Conservation (phyloP, 1,140 invertebrate genomes). For the Papilio polytes region DNA sequence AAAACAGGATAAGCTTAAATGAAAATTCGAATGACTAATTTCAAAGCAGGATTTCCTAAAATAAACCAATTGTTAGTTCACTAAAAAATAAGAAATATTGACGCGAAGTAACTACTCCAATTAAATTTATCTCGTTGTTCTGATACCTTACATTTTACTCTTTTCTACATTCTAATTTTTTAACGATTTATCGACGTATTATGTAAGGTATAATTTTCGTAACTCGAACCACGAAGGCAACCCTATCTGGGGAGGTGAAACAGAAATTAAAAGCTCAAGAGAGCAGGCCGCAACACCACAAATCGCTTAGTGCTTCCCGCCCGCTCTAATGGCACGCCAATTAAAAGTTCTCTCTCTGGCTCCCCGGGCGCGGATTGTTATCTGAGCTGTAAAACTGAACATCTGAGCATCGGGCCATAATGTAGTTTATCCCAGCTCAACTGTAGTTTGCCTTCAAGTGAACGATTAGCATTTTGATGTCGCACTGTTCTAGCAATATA, state of each 20-base stretch:
- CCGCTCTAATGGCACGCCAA: slow-evolving; percentile 81
- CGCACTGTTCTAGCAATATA: slow-evolving; percentile 41
- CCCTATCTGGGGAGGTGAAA: slow-evolving; percentile 66
- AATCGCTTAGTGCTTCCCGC: slow-evolving; percentile 82
- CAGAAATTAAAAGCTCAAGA: slow-evolving; percentile 82
- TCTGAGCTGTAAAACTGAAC: slow-evolving; percentile 77
- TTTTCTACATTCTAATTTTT: background rate
- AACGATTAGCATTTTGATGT: slow-evolving; percentile 80
- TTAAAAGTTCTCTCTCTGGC: slow-evolving; percentile 78
- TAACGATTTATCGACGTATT: background rate
- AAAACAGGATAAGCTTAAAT: no score
- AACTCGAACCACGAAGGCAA: slow-evolving; percentile 59
- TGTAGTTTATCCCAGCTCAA: slow-evolving; percentile 73
- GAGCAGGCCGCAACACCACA: slow-evolving; percentile 81
- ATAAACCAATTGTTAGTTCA: no score
- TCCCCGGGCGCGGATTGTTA: slow-evolving; percentile 76
- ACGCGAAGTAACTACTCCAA: no score
- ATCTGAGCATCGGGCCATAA: slow-evolving; percentile 73
- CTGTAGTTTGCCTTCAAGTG: slow-evolving; percentile 53
- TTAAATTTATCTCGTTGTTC: no score
- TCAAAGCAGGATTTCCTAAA: no score
- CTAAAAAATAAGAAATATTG: no score
- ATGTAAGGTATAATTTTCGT: slow-evolving; percentile 1
- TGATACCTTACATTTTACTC: background rate
- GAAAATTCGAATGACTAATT: no score